A percentile compares a stretch with the other conserved stretches of the same genome.
Conservation (phyloP, 2,113 vertebrate genomes). For the Bos indicus region DNA sequence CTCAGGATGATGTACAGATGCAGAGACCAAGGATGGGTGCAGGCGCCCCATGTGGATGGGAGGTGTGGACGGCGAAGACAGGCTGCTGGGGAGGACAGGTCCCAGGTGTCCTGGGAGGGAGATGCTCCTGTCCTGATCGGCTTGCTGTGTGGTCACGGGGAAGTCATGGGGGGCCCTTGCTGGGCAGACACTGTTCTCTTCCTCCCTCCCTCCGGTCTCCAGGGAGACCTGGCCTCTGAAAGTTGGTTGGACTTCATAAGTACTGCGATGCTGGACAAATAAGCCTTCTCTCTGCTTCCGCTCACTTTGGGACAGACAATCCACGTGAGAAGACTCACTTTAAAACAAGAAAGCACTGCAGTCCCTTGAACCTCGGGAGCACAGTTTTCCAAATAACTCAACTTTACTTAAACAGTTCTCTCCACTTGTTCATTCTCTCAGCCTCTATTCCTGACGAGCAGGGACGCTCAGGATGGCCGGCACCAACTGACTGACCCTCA, state of each 20-base stretch:
- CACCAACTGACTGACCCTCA: not conserved
- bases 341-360: accelerated
- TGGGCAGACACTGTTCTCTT: too few species aligned
- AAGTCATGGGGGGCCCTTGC: accelerated
- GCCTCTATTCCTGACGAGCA: not conserved
- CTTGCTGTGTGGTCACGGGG: accelerated
- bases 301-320: not conserved
- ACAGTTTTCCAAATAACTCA: not conserved
- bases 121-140: accelerated
- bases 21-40: accelerated
- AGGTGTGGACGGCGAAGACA: not conserved
- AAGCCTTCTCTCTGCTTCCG: too few species aligned
- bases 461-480: not conserved
- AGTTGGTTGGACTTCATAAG: too few species aligned
- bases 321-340: not conserved
- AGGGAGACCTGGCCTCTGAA: not conserved
- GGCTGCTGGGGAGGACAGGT: accelerated
- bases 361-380: not conserved
- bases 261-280: not conserved
- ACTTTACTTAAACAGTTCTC: too few species aligned
- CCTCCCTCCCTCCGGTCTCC: not conserved
- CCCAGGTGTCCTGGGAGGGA: not conserved
- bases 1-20: not conserved
- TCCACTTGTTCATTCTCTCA: not conserved
- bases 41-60: not conserved